Conservation (phyloP, 2,888 invertebrate genomes). For the Leucania comma region DNA sequence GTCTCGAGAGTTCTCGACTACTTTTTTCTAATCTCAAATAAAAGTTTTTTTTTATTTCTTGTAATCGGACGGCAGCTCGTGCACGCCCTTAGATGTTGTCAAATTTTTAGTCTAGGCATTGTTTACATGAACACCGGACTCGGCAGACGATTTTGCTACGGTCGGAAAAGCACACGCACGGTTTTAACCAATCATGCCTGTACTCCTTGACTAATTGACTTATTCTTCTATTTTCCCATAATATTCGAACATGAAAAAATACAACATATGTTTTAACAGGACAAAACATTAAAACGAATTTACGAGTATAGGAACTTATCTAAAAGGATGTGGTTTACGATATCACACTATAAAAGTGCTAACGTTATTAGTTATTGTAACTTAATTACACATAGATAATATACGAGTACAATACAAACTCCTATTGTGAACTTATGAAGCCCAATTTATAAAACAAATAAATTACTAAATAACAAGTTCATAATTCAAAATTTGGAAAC, state of each 20-base stretch:
- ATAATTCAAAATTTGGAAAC: too few species aligned
- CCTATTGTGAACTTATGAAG: not conserved
- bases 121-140: not conserved
- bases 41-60: too few species aligned
- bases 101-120: too few species aligned
- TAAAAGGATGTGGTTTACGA: slow-evolving; percentile 69
- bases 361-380: slow-evolving; percentile 23
- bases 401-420: too few species aligned
- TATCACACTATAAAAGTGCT: slow-evolving; percentile 51
- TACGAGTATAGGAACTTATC: slow-evolving; percentile 54
- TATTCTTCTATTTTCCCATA: not conserved
- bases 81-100: too few species aligned
- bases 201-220: not conserved
- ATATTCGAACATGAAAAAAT: slow-evolving; percentile 7
- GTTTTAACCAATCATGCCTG: too few species aligned
- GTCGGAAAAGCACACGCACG: not conserved
- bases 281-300: slow-evolving; percentile 46
- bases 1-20: too few species aligned
- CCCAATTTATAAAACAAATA: too few species aligned
- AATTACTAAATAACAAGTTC: too few species aligned
- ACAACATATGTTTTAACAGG: slow-evolving; percentile 31
- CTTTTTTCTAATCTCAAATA: too few species aligned
- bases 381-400: slow-evolving; percentile 16
- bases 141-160: not conserved
- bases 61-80: too few species aligned